Evolutionary conservation across 2,113 vertebrate genomes (phyloP).

Genomic region (Mobula hypostoma): DNA sequence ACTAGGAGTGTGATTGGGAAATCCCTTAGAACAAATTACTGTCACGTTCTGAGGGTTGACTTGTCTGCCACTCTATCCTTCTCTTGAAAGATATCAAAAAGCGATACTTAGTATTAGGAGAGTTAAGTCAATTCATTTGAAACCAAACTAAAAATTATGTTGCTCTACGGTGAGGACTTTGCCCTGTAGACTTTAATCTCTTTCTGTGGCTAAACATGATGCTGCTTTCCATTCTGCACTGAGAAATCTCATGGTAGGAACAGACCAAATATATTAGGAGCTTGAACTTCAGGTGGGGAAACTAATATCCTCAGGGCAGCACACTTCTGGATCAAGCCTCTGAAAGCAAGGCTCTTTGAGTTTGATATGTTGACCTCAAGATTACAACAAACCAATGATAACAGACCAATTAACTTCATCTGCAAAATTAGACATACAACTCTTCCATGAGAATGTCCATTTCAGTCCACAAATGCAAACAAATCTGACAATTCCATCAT

Average conservation of each 20-base stretch:
- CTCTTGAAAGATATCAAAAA: not conserved
- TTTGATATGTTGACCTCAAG: not conserved
- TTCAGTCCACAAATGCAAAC: not conserved
- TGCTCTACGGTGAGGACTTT: not conserved
- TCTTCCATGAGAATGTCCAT: not conserved
- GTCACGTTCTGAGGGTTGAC: too few relatives aligned
- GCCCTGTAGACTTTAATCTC: too few relatives aligned
- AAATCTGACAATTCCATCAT: not conserved
- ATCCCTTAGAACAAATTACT: too few relatives aligned
- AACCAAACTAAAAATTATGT: not conserved
- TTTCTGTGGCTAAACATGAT: too few relatives aligned
- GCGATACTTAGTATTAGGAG: too few relatives aligned
- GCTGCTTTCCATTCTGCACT: not conserved
- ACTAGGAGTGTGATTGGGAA: too few relatives aligned
- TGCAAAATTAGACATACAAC: not conserved
- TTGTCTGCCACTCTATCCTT: not conserved
- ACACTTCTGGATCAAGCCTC: not conserved
- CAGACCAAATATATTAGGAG: not conserved
- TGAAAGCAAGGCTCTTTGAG: not conserved
- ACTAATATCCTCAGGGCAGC: not conserved
- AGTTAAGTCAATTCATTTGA: not conserved
- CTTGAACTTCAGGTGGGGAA: not conserved
- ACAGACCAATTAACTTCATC: not conserved
- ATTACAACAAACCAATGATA: not conserved
- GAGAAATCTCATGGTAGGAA: not conserved